A percentile compares a stretch with the other conserved stretches of the same genome.
phyloP scores from a whole-genome alignment of 1,140 invertebrate genomes.

The Eupeodes corollae region DNA sequence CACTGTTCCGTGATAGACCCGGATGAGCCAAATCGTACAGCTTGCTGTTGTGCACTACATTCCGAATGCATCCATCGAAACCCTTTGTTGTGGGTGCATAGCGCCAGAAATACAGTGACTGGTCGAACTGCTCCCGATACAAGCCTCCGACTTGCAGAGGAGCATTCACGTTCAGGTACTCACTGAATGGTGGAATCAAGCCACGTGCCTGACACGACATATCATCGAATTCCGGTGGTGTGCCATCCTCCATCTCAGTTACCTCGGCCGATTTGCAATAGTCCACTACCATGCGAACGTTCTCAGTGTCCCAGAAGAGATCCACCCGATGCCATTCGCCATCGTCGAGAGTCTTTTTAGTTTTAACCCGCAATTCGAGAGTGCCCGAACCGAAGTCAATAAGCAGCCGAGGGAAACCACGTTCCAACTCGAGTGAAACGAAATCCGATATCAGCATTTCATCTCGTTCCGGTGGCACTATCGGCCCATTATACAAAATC shows the following conservation, averaged over 20 bases:
- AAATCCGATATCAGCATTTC: constrained; percentile 86
- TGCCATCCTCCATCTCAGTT: constrained; percentile 76
- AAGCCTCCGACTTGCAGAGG: constrained; percentile 88
- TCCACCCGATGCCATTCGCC: constrained; percentile 94
- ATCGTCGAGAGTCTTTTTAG: constrained; percentile 75
- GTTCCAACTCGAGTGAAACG: constrained; percentile 82
- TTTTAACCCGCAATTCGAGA: constrained; percentile 77
- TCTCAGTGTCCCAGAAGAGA: constrained; percentile 89
- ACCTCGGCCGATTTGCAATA: constrained; percentile 79
- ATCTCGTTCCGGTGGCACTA: constrained; percentile 78
- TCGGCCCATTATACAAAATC: constrained; percentile 93
- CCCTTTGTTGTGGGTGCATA: constrained; percentile 76
- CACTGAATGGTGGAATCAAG: constrained; percentile 85
- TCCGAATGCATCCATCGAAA: constrained; percentile 91
- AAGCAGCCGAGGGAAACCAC: constrained; percentile 78
- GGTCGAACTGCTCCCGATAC: constrained; percentile 75
- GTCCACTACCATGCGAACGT: constrained; percentile 83
- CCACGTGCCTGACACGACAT: constrained; percentile 78
- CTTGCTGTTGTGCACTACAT: constrained; percentile 91
- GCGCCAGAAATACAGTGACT: constrained; percentile 72
- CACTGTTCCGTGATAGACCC: constrained; percentile 69
- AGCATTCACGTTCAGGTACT: constrained; percentile 92
- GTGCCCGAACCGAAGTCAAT: constrained; percentile 94
- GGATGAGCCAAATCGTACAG: constrained; percentile 85
- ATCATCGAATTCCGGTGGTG: constrained; percentile 73